Conservation (phyloP, 2,888 invertebrate species). For the Lycia hirtaria region DNA sequence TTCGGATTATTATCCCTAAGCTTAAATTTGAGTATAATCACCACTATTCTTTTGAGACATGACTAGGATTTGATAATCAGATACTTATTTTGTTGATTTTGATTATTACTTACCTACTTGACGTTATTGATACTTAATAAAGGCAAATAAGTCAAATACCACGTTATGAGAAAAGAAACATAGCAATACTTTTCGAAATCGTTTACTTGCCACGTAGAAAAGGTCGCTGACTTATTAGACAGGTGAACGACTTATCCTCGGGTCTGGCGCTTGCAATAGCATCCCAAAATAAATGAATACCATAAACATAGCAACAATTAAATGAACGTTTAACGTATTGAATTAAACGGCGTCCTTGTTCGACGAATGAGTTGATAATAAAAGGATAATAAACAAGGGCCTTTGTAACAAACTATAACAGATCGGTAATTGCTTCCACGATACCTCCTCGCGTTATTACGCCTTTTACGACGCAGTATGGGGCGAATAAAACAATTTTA, state of each 20-base stretch:
- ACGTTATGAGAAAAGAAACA: neutral
- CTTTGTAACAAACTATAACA: conserved; percentile 86
- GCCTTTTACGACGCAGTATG: conserved; percentile 85
- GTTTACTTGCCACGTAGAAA: neutral
- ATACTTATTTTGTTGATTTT: no score
- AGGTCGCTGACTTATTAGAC: conserved; percentile 22
- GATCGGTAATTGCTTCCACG: conserved; percentile 85
- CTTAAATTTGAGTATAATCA: no score
- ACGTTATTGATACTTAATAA: no score
- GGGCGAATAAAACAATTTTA: conserved; percentile 86
- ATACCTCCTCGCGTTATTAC: conserved; percentile 85
- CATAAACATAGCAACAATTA: conserved; percentile 43
- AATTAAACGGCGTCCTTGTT: conserved; percentile 81
- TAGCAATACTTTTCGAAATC: conserved; percentile 3
- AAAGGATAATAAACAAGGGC: conserved; percentile 84
- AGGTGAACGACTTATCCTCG: conserved; percentile 24
- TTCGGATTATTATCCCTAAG: no score
- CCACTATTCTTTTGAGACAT: no score
- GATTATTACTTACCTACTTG: no score
- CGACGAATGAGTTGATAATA: conserved; percentile 83
- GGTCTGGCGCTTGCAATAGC: conserved; percentile 22
- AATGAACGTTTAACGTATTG: conserved; percentile 58
- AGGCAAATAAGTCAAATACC: no score
- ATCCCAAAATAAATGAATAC: conserved; percentile 35
- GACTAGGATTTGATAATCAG: no score